Base-by-base conservation (phyloP, 2,113 vertebrate genomes). In the Marmota monax region DNA sequence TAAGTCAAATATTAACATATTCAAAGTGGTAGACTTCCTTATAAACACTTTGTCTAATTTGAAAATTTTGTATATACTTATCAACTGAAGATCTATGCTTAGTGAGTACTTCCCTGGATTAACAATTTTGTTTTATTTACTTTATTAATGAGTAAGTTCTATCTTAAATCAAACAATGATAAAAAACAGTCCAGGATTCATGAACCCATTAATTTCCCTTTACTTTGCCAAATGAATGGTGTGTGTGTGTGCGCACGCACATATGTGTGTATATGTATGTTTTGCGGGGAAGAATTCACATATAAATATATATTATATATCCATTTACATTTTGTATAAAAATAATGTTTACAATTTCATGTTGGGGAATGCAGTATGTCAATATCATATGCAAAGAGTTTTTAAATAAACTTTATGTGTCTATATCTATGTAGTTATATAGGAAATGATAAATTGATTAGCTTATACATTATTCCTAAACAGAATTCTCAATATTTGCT, bases 121-220 rank as follows among this genome's bases (percentile, higher is more conserved):
- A 69, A 58, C 61, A 27, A 27, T 63, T 63, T 63, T 63, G 61
- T 65, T 95, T 74, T 37, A 14, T 39, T 91, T 90, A 22, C 51
- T 87, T 86, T 14, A 93, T 56, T 3, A 20, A 63, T 85, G 37
- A 39, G 58, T 63, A 63, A 23, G 70, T 87, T 48, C 34, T 72
- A 51, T 58, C 72, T 78, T 67, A 92, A 79, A 95, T 48, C 58
- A 92, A 91, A 11, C 16, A 65, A 76, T 92, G 45, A 76, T 85
- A 20, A 80, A 70, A 63, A 27, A 9, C 39, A 67, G 48, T 18
- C n/a, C 32, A 88, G 73, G 20, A 89, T 85, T 80, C 73, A 84
- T 37, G 34, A 51, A 18, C 74, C 73, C 84, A 69, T 16, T 95
- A 74, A 51, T 84, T 94, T 87, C 69, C 29, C 32, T 73, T 96